These are phyloP conservation scores for Euplexia lucipara DNA, from an alignment of 2,888 invertebrate species.

Conservation along the genomic window DNA sequence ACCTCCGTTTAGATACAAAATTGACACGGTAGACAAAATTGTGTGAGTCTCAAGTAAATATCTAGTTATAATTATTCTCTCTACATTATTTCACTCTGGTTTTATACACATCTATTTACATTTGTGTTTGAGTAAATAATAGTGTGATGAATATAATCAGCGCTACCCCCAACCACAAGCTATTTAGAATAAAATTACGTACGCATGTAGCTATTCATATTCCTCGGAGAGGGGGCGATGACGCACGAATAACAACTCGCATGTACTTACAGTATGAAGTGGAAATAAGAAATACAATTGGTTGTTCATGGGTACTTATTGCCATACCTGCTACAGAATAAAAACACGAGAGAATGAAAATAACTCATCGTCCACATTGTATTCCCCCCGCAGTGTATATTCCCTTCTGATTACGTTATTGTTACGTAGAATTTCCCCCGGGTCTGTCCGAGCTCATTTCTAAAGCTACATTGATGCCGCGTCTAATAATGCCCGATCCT, in stretches of 20 bases:
- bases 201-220: conserved; percentile 49
- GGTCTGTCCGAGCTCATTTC: conserved; percentile 62
- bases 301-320: conserved; percentile 23
- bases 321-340: conserved; percentile 26
- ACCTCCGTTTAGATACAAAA: too few species aligned
- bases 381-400: conserved; percentile 49
- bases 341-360: conserved; percentile 47
- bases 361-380: conserved; percentile 47
- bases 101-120: conserved; percentile 10
- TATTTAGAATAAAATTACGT: conserved; percentile 57
- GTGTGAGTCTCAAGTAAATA: too few species aligned
- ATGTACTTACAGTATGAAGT: conserved; percentile 21
- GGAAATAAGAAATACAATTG: conserved; percentile 31
- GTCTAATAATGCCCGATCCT: conserved; percentile 58
- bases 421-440: conserved; percentile 70
- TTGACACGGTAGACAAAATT: too few species aligned
- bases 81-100: not conserved
- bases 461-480: conserved; percentile 57
- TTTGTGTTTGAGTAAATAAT: conserved; percentile 36
- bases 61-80: too few species aligned
- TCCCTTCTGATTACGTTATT: conserved; percentile 61
- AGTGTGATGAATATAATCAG: conserved; percentile 41
- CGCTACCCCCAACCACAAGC: conserved; percentile 20
- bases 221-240: conserved; percentile 33
- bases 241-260: conserved; percentile 45